Percentiles rank a stretch among this genome's conserved stretches.
phyloP scores from a whole-genome alignment of 1,140 invertebrate genomes.

The Aporrectodea caliginosa region DNA sequence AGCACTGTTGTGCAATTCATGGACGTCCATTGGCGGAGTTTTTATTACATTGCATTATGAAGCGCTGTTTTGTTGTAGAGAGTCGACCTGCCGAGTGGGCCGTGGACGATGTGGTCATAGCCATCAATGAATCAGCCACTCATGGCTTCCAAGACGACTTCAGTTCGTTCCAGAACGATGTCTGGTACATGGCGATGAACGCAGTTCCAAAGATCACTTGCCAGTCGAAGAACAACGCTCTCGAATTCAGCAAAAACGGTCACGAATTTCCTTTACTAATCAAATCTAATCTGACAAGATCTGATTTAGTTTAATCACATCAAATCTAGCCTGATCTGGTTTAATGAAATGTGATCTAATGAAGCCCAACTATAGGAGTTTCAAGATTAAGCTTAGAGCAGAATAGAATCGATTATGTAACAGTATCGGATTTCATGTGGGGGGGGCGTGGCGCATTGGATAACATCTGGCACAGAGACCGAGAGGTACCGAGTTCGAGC shows the following conservation, averaged over 20 bases:
- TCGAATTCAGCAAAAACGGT: slow-evolving; percentile 50
- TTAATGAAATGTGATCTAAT: no score
- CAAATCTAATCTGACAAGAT: no score
- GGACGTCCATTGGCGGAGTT: background rate
- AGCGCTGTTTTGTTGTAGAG: slow-evolving; percentile 34
- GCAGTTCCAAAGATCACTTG: slow-evolving; percentile 49
- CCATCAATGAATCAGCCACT: slow-evolving; percentile 51
- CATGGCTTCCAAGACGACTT: slow-evolving; percentile 53
- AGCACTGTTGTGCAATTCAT: background rate
- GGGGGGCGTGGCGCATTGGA: no score
- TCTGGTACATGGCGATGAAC: slow-evolving; percentile 52
- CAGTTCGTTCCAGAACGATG: slow-evolving; percentile 44
- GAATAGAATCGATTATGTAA: no score
- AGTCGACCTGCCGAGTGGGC: slow-evolving; percentile 52
- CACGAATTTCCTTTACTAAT: no score
- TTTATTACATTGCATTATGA: background rate
- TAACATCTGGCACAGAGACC: no score
- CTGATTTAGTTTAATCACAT: no score
- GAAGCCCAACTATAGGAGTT: no score
- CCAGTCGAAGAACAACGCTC: slow-evolving; percentile 46
- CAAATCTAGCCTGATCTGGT: no score
- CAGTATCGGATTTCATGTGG: no score
- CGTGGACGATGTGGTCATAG: slow-evolving; percentile 53
- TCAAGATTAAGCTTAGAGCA: no score
- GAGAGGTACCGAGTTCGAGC: no score